Evolutionary conservation across 64 coral and sea anemone genomes (phyloP), one percentile per base, ranked within the genome.

Genomic region (Platygyra sinensis): DNA sequence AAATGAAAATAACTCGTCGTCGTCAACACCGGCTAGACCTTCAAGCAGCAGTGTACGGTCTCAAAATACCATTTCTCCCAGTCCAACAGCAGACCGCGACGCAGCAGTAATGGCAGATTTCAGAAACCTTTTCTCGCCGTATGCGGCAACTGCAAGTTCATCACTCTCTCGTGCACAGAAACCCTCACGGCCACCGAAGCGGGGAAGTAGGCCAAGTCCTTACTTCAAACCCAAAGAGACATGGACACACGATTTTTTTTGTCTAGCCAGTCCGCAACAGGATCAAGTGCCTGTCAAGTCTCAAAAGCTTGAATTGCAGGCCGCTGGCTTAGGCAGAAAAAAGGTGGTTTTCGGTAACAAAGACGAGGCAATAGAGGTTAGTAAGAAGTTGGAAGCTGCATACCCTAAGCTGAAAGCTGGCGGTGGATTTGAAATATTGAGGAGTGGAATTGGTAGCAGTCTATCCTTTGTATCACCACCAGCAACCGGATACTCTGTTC

Each of bases 241-340:
- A 2, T 86, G 90, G 80, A 91, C 89, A 28, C 80, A 86, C 38
- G 36, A 92, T 6, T 92, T 86, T 29, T 30, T 92, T 30, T 92
- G 81, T 33, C 5, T 92, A 24, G 12, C 80, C 6, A 24, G 49
- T 1, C 55, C 18, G 6, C 20, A 62, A 27, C 27, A 24, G 24
- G 22, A 24, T 17, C 2, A 12, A 19, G 28, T 87, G 0, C 82
- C 80, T 65, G 25, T 8, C 9, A 57, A 32, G 8, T 25, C 74
- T 22, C 50, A 78, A 16, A 86, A 92, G 38, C 25, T 92, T 10
- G 38, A 52, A 6, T 74, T 86, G 12, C 51, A 74, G 27, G 61
- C 59, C 16, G 81, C 90, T 60, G 82, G 90, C 10, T 46, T 86
- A 27, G 81, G 82, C 9, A 18, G 73, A 75, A 60, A 65, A 46